Conservation (phyloP, 2,113 vertebrate species). For the Callospermophilus lateralis region DNA sequence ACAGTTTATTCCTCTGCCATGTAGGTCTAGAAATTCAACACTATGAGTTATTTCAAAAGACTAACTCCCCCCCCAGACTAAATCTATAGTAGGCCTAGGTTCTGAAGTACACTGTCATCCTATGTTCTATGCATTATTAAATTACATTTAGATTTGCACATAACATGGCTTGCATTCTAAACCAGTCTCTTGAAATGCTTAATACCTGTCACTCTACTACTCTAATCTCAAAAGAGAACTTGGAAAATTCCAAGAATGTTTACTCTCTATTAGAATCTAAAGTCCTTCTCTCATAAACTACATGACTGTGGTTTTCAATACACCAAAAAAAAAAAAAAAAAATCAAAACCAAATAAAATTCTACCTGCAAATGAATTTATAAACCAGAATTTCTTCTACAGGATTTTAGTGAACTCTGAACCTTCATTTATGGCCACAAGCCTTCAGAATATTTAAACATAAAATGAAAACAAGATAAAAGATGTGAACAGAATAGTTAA, state of each 20-base stretch:
- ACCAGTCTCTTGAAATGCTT: not conserved
- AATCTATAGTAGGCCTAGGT: not conserved
- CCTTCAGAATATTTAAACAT: slow-evolving; percentile 36
- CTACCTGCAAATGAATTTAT: not conserved
- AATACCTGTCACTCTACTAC: not conserved
- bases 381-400: slow-evolving; percentile 2
- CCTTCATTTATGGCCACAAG: not conserved
- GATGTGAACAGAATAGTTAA: not conserved
- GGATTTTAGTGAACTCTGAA: not conserved
- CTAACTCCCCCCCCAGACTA: not conserved
- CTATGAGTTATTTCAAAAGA: not conserved
- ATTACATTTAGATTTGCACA: not conserved
- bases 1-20: no score
- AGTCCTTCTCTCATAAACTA: slow-evolving; percentile 29
- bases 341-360: slow-evolving; percentile 46
- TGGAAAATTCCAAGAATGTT: slow-evolving; percentile 49
- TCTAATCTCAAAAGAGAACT: slow-evolving; percentile 37
- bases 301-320: slow-evolving; percentile 21
- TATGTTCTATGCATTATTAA: not conserved
- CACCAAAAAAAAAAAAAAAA: not conserved
- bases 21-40: not conserved
- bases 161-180: not conserved
- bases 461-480: not conserved
- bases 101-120: not conserved
- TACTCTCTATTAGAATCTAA: slow-evolving; percentile 42